phyloP scores from a whole-genome alignment of 2,113 vertebrate genomes.

The Platanista minor region DNA sequence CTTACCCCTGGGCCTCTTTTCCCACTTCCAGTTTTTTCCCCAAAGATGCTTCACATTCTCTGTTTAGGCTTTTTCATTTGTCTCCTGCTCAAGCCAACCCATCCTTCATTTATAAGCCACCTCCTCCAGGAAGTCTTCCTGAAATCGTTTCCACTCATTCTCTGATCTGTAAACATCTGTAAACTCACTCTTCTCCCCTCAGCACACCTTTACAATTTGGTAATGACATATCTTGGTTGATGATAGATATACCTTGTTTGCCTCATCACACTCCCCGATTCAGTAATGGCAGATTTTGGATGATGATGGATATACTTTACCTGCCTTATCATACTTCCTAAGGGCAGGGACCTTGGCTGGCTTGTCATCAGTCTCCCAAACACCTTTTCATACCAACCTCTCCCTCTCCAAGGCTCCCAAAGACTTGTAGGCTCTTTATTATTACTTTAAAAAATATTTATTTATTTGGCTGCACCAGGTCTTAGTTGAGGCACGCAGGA shows the following conservation, averaged over 20 bases:
- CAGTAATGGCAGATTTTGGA: background rate
- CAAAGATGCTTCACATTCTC: background rate
- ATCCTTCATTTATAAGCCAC: background rate
- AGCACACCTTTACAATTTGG: background rate
- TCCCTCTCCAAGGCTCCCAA: background rate
- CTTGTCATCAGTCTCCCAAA: background rate
- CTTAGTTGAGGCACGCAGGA: fast-evolving
- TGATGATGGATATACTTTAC: background rate
- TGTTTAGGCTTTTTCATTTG: background rate
- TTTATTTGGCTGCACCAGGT: too few relatives aligned
- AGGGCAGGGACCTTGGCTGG: background rate
- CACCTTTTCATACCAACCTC: background rate
- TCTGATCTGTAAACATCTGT: background rate
- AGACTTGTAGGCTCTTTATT: background rate
- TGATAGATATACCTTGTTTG: background rate
- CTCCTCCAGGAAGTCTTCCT: background rate
- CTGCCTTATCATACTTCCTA: background rate
- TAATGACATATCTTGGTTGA: background rate
- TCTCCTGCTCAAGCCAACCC: background rate
- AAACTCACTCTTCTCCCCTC: background rate
- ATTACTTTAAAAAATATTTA: too few relatives aligned
- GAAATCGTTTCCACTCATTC: background rate
- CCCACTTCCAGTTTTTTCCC: background rate
- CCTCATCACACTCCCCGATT: background rate
- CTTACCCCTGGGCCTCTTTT: background rate